Evolutionary conservation across 92 coral and sea anemone genomes (phyloP).

Genomic region (Meandrina meandrites): DNA sequence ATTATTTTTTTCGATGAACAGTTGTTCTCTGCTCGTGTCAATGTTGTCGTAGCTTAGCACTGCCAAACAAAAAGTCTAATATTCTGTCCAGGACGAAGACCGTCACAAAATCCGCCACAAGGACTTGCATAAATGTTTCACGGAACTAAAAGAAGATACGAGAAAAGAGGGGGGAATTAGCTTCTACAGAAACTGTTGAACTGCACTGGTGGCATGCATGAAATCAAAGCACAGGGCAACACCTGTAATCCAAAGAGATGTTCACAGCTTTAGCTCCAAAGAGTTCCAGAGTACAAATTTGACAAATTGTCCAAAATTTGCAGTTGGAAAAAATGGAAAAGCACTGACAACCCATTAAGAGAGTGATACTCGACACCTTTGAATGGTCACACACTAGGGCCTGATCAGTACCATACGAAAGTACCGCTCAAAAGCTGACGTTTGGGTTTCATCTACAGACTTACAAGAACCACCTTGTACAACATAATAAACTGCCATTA

Average conservation of each 20-base stretch:
- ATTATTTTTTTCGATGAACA: not conserved
- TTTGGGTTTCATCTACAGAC: not conserved
- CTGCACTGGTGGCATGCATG: too few species aligned
- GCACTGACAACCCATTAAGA: too few species aligned
- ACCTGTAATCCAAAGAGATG: too few species aligned
- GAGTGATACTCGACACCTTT: too few species aligned
- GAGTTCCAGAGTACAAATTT: too few species aligned
- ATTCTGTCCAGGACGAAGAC: constrained; percentile 87
- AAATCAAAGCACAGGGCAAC: too few species aligned
- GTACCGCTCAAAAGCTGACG: not conserved
- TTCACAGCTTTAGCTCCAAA: too few species aligned
- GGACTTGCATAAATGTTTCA: constrained; percentile 76
- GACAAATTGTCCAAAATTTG: too few species aligned
- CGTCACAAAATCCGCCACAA: constrained; percentile 73
- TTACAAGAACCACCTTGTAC: not conserved
- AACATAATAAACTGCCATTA: not conserved
- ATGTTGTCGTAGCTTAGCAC: constrained; percentile 62
- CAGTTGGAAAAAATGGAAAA: not conserved
- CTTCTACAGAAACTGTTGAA: not conserved
- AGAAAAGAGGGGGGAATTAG: not conserved
- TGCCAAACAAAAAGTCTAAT: constrained; percentile 85
- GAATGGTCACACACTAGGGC: too few species aligned
- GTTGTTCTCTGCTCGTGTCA: constrained; percentile 15
- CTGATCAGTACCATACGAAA: too few species aligned
- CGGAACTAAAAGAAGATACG: constrained; percentile 80